phyloP scores from a whole-genome alignment of 2,888 invertebrate genomes.

The Petrolisthes cinctipes region DNA sequence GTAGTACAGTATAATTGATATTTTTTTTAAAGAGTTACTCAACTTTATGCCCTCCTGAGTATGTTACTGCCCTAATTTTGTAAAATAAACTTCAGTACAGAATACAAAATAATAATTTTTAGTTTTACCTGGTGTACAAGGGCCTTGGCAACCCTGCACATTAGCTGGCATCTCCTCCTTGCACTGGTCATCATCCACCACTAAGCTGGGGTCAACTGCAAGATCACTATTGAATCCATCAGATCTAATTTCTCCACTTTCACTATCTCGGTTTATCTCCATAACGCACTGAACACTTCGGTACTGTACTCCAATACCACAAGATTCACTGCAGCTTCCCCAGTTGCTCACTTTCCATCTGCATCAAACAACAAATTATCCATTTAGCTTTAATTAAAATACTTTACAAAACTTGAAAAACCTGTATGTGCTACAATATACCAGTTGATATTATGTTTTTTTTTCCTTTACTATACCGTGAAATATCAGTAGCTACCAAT shows the following conservation, averaged over 20 bases:
- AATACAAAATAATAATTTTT: background rate
- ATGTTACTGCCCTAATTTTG: too few relatives aligned
- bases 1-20: too few relatives aligned
- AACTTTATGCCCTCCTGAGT: too few relatives aligned
- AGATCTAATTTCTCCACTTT: background rate
- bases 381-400: too few relatives aligned
- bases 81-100: too few relatives aligned
- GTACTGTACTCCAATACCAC: slow-evolving; percentile 41
- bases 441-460: too few relatives aligned
- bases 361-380: background rate
- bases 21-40: too few relatives aligned
- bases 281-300: slow-evolving; percentile 39
- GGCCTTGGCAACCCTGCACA: slow-evolving; percentile 22
- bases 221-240: background rate
- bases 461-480: too few relatives aligned
- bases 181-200: slow-evolving; percentile 33
- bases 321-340: slow-evolving; percentile 37
- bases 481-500: too few relatives aligned
- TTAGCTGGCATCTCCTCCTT: background rate
- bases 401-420: too few relatives aligned
- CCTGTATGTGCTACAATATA: too few relatives aligned
- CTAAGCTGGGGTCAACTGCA: background rate
- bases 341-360: slow-evolving; percentile 39
- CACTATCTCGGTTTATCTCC: background rate
- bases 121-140: slow-evolving; percentile 25